Evolutionary conservation across 2,113 vertebrate genomes (phyloP).

Genomic region (Xiphophorus maculatus): DNA sequence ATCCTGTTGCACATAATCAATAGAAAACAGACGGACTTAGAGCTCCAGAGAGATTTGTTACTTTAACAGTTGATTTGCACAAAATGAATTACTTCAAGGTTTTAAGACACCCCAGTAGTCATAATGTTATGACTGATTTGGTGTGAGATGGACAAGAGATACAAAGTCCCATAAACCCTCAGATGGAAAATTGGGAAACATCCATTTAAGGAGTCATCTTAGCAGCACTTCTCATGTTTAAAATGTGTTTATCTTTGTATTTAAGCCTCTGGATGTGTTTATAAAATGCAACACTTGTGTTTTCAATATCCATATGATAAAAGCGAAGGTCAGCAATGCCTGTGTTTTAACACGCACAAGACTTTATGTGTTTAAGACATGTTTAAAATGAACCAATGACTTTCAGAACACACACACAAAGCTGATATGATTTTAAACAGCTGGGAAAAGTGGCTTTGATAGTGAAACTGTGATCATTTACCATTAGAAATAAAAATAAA

Average conservation of each 20-base stretch:
- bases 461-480: neutral
- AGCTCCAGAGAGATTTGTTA: neutral
- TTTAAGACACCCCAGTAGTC: neutral
- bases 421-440: neutral
- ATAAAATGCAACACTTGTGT: no score
- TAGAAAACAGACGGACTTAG: no score
- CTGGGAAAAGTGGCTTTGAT: neutral
- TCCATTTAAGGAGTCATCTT: no score
- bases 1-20: neutral
- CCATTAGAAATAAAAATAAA: neutral
- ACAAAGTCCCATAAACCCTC: neutral
- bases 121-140: neutral
- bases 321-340: neutral
- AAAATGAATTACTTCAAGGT: no score
- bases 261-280: no score
- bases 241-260: no score
- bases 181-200: no score
- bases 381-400: neutral
- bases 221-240: no score
- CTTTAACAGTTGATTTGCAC: no score
- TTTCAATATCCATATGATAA: neutral
- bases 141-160: neutral
- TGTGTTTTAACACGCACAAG: neutral
- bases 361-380: neutral
- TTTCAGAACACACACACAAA: neutral